Evolutionary conservation across 2,113 vertebrate genomes (phyloP), one percentile per base, ranked within the genome.

Genomic region (Oreochromis aureus): DNA sequence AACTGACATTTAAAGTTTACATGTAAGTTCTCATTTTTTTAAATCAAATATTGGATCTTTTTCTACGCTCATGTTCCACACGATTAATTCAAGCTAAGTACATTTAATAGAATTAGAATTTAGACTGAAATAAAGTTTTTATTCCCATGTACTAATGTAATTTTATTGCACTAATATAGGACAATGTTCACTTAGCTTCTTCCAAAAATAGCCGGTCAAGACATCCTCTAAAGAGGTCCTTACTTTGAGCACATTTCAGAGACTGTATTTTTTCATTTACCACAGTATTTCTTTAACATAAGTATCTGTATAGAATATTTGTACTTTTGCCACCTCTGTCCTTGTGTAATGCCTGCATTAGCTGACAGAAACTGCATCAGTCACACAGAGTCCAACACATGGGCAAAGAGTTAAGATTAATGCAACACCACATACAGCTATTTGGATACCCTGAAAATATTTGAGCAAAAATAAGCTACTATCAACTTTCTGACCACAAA

Each of bases 311-410:
- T 16, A 34, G 16, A 61, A 61, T 34, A 63, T 63, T 63, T 63
- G 18, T n/a, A 63, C 59, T 63, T 63, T 63, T 63, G 6, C 18
- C 32, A 63, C 59, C 32, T 63, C 32, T 63, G 59, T 36, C 59
- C 59, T 63, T 63, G 32, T 63, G 59, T n/a, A 63, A 63, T 34
- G 30, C 16, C 30, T 34, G 16, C 16, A 36, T 34, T 61, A 10
- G 30, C 9, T 34, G 86, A 91, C 86, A 83, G 86, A 83, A 80
- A 82, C 81, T 2, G 54, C 87, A 91, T 91, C 87, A 86, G 36
- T 94, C 92, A 90, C 73, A 76, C 59, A 81, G 19, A 86, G 82
- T 69, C 44, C 81, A 44, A 88, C 81, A 71, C 85, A 48, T 81
- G 76, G 6, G 79, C 58, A 76, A 22, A 30, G 73, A 86, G 79